Percentiles rank a stretch among this genome's conserved stretches.
Conservation (phyloP, 2,113 vertebrate genomes). For the Helogale parvula region DNA sequence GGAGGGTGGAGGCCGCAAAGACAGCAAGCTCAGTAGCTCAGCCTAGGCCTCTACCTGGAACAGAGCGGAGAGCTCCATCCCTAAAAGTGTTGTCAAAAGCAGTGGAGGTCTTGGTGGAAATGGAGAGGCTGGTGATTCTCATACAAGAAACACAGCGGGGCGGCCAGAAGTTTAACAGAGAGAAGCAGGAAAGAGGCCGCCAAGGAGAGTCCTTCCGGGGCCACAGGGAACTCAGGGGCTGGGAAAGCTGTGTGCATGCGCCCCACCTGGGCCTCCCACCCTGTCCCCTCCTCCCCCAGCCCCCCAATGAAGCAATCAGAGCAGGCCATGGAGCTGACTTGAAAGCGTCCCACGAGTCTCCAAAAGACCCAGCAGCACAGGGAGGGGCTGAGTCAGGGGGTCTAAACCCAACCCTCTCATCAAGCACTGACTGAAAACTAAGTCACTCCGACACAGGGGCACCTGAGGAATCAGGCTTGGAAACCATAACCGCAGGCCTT, state of each 20-base stretch:
- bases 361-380: neutral
- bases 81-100: neutral
- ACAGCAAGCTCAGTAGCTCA: neutral
- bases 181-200: neutral
- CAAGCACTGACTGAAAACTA: neutral
- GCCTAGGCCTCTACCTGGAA: neutral
- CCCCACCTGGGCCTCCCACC: neutral
- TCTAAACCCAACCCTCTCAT: neutral
- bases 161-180: neutral
- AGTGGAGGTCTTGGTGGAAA: neutral
- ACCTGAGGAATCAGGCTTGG: neutral
- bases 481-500: accelerated
- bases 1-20: too few relatives aligned
- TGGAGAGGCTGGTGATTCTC: neutral
- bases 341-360: neutral
- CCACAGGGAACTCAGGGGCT: neutral
- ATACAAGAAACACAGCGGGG: neutral
- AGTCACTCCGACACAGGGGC: neutral
- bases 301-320: neutral
- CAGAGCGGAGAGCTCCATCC: neutral
- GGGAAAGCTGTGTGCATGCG: accelerated
- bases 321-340: neutral
- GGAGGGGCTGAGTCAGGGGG: neutral
- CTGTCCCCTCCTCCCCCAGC: neutral
- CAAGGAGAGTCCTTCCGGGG: neutral